These are phyloP conservation scores for Entomobrya proxima DNA, from an alignment of 2,888 invertebrate species.

Conservation along the genomic window DNA sequence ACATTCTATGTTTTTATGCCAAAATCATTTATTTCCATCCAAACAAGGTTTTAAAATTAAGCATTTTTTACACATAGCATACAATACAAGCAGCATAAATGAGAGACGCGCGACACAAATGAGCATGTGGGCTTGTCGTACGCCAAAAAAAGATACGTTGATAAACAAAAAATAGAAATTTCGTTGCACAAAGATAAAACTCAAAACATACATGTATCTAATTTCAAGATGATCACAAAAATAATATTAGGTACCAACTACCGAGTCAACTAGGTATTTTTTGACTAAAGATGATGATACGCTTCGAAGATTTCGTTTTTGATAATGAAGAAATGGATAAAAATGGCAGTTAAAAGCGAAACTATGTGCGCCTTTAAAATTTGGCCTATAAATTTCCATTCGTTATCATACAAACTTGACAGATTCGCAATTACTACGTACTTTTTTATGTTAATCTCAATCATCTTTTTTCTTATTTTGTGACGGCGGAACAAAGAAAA, in stretches of 20 bases:
- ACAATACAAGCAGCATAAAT: not conserved
- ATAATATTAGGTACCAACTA: not conserved
- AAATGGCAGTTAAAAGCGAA: not conserved
- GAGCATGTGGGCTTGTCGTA: not conserved
- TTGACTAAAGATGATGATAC: not conserved
- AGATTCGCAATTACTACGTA: constrained; percentile 22
- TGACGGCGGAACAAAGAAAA: not conserved
- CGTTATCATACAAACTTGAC: constrained; percentile 5
- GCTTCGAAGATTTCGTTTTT: not conserved
- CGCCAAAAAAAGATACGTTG: not conserved
- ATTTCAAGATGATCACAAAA: not conserved
- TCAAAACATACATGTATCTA: not conserved
- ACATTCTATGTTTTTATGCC: not conserved
- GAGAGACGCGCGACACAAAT: too few relatives aligned
- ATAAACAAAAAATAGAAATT: not conserved
- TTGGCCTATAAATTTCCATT: not conserved
- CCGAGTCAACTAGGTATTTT: not conserved
- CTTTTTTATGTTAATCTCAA: constrained; percentile 6
- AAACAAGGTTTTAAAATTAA: constrained; percentile 30
- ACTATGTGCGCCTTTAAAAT: not conserved
- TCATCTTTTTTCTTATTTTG: not conserved
- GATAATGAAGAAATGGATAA: constrained; percentile 14
- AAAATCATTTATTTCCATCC: constrained; percentile 23
- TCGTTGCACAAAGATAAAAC: not conserved
- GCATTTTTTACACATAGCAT: not conserved